These are phyloP conservation scores for Chelonia mydas DNA, from an alignment of 2,797 vertebrate species.

Conservation along the genomic window DNA sequence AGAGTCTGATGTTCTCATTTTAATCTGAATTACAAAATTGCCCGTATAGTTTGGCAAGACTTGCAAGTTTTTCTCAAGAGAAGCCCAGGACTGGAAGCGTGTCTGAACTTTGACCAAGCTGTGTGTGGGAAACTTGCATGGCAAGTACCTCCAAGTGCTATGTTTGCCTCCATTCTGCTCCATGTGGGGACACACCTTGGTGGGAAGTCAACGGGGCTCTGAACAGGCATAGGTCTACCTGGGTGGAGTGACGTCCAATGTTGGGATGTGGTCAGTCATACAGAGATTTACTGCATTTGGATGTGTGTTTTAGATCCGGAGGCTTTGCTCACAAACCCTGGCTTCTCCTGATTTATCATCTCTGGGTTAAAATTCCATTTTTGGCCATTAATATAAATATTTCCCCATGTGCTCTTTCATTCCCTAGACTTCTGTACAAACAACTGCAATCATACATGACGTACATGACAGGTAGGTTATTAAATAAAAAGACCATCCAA, in stretches of 20 bases:
- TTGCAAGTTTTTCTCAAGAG: not conserved
- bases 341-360: not conserved
- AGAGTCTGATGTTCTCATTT: not conserved
- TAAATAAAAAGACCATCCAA: slow-evolving; percentile 23
- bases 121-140: not conserved
- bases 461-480: not conserved
- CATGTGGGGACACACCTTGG: not conserved
- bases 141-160: not conserved
- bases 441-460: not conserved
- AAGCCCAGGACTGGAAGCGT: not conserved
- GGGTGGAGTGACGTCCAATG: not conserved
- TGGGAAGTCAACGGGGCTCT: not conserved
- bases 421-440: not conserved
- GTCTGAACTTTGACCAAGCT: not conserved
- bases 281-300: not conserved
- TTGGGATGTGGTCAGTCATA: not conserved
- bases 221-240: not conserved
- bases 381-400: not conserved
- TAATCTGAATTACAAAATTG: not conserved
- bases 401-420: not conserved
- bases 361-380: not conserved
- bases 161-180: not conserved
- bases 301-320: not conserved
- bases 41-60: not conserved
- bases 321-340: not conserved